phyloP scores from a whole-genome alignment of 2,113 vertebrate genomes.

The rat (Rattus norvegicus) region DNA sequence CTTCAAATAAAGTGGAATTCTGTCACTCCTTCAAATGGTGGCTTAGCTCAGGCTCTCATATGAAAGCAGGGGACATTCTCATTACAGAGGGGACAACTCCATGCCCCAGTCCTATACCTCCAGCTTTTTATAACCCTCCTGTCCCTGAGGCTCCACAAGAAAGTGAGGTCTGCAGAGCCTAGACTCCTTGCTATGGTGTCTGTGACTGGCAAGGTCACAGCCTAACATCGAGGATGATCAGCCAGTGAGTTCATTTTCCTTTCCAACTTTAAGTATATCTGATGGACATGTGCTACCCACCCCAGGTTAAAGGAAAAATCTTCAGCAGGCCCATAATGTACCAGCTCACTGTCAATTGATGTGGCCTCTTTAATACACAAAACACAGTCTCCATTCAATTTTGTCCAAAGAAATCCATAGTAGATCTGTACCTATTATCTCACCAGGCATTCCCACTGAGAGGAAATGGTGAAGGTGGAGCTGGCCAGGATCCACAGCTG shows the following conservation, averaged over 20 bases:
- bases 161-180: background rate
- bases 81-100: background rate
- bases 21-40: background rate
- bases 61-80: background rate
- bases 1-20: background rate
- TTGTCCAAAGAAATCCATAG: background rate
- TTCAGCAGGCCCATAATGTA: background rate
- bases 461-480: background rate
- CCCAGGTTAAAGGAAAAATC: background rate
- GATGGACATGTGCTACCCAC: background rate
- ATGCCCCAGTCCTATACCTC: too few relatives aligned
- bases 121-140: background rate
- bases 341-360: background rate
- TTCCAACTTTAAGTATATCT: background rate
- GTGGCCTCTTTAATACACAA: background rate
- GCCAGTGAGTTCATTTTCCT: background rate
- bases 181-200: background rate
- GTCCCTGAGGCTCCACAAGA: background rate
- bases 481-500: background rate
- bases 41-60: background rate
- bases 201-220: background rate
- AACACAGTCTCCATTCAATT: background rate
- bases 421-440: background rate
- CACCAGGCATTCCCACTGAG: too few relatives aligned
- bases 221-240: background rate